A percentile compares a stretch with the other conserved stretches of the same genome.
These are phyloP conservation scores for Desmodus rotundus DNA, from an alignment of 2,113 vertebrate genomes.

Conservation along the genomic window DNA sequence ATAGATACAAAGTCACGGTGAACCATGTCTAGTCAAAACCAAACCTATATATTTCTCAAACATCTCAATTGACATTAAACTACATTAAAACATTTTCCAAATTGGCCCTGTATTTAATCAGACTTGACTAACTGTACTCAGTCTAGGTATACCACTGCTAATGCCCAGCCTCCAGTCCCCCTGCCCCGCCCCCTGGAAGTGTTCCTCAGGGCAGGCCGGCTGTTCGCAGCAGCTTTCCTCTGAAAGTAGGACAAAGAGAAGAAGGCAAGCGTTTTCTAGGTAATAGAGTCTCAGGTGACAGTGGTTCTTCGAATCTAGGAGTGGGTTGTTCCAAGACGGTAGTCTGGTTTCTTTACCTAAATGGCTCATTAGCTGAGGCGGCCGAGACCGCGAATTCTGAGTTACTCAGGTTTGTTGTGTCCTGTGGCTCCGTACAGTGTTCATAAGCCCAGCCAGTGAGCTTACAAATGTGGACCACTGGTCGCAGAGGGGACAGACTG, in stretches of 20 bases:
- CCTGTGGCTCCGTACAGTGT: not conserved
- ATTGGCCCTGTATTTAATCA: not conserved
- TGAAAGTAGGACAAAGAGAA: not conserved
- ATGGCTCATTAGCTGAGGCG: not conserved
- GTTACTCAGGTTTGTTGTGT: not conserved
- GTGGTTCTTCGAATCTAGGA: not conserved
- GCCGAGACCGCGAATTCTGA: not conserved
- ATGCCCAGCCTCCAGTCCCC: not conserved
- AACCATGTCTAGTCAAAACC: not conserved
- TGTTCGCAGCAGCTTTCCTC: not conserved
- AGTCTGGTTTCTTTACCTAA: not conserved
- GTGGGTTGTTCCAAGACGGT: not conserved
- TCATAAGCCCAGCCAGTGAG: not conserved
- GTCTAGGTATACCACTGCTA: not conserved
- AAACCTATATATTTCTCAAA: constrained; percentile 1
- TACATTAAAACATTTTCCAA: not conserved
- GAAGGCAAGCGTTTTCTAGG: not conserved
- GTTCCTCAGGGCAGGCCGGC: not conserved
- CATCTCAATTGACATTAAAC: constrained; percentile 14
- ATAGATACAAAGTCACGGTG: not conserved
- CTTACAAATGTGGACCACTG: not conserved
- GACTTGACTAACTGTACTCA: not conserved
- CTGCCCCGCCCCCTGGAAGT: rapidly evolving
- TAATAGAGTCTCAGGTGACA: not conserved
- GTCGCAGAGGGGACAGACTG: not conserved